phyloP scores from a whole-genome alignment of 2,888 invertebrate genomes.

The Pteria penguin region DNA sequence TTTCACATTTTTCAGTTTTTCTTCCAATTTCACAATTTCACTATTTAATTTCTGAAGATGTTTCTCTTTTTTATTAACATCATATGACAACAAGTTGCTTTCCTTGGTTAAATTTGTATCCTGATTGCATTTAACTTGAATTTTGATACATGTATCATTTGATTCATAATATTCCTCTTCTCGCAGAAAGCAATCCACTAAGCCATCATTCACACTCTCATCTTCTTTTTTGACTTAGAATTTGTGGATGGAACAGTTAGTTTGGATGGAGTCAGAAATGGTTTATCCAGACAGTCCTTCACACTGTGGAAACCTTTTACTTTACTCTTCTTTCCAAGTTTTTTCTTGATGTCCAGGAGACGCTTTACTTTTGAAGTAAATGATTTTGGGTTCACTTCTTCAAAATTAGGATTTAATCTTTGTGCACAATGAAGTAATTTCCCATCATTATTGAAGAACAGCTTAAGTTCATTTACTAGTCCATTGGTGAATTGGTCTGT shows the following conservation, averaged over 20 bases:
- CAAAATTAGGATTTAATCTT: not conserved
- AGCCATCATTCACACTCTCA: not conserved
- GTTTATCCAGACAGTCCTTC: not conserved
- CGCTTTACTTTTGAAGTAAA: not conserved
- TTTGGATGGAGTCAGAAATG: not conserved
- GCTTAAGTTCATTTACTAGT: not conserved
- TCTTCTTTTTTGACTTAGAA: not conserved
- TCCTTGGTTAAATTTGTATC: not conserved
- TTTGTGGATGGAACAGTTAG: not conserved
- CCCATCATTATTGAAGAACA: not conserved
- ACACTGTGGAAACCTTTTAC: not conserved
- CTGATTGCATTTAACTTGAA: no score
- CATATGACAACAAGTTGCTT: not conserved
- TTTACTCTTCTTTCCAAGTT: not conserved
- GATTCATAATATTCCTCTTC: no score
- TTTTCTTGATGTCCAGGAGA: not conserved
- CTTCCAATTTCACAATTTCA: not conserved
- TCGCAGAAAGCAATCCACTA: no score
- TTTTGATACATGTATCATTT: no score
- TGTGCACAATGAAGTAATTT: not conserved
- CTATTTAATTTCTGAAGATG: not conserved
- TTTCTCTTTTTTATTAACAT: not conserved
- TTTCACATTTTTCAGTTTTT: not conserved
- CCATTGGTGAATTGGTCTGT: not conserved
- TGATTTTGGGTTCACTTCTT: no score